Percentiles rank a stretch among this genome's conserved stretches.
These are phyloP conservation scores for Mohoua ochrocephala DNA, from an alignment of 2,113 vertebrate species.

Conservation along the genomic window DNA sequence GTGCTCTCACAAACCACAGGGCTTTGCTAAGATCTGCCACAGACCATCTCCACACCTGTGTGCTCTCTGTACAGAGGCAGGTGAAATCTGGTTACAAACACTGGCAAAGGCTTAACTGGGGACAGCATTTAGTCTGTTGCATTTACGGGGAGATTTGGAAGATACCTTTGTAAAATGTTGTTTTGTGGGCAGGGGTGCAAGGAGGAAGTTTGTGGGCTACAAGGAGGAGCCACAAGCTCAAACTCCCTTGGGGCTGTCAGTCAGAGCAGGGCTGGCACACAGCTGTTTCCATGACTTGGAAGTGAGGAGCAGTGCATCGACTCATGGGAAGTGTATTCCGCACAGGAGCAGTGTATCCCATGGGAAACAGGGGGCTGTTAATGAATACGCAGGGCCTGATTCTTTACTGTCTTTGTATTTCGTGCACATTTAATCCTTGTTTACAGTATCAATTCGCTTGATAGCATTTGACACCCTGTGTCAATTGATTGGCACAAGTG, in stretches of 20 bases:
- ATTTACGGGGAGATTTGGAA: constrained; percentile 25
- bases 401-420: neutral
- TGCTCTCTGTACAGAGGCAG: neutral
- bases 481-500: neutral
- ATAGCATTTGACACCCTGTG: neutral
- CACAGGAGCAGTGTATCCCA: neutral
- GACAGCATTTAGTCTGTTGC: neutral
- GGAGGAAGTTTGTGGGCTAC: neutral
- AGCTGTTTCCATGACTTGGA: neutral
- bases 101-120: neutral
- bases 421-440: neutral
- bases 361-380: neutral
- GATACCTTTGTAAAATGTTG: neutral
- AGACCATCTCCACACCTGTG: constrained; percentile 6
- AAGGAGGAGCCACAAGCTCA: neutral
- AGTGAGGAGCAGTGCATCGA: neutral
- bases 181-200: neutral
- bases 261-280: neutral
- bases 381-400: neutral
- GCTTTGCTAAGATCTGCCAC: neutral
- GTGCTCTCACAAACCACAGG: neutral
- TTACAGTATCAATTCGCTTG: neutral
- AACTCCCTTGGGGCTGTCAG: neutral
- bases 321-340: neutral
- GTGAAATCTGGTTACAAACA: neutral